phyloP scores from a whole-genome alignment of 2,113 vertebrate genomes.

The Lepus americanus region DNA sequence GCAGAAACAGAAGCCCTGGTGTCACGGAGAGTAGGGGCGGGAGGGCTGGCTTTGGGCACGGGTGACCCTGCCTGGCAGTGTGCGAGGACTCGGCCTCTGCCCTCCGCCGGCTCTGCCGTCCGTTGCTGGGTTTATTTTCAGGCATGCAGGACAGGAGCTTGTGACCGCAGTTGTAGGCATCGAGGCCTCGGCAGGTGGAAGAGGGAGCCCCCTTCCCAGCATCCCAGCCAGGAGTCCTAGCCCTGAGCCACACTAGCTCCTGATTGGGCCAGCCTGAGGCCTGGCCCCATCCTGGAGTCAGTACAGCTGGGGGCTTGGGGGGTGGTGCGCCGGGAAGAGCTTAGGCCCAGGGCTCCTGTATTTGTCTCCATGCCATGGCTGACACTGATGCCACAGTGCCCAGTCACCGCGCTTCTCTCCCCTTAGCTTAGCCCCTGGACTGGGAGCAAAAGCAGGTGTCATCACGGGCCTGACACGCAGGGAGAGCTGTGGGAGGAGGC shows the following conservation, averaged over 20 bases:
- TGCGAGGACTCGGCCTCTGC: neutral
- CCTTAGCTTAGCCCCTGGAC: neutral
- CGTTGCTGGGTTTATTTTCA: neutral
- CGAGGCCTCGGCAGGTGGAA: neutral
- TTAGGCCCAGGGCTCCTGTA: neutral
- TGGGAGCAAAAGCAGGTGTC: neutral
- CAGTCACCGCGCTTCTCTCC: too few relatives aligned
- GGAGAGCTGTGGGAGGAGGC: neutral
- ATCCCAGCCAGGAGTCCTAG: neutral
- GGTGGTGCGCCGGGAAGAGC: neutral
- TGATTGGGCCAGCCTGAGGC: neutral
- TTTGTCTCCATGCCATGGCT: neutral
- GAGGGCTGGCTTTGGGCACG: neutral
- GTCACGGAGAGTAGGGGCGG: neutral
- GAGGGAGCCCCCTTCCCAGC: neutral
- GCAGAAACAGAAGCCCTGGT: fast-evolving
- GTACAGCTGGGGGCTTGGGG: neutral
- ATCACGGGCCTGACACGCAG: neutral
- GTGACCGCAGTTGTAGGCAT: neutral
- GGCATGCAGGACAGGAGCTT: neutral
- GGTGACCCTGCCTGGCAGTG: neutral
- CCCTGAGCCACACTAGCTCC: neutral
- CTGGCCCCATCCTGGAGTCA: neutral
- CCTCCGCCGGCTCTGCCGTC: neutral
- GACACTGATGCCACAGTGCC: too few relatives aligned